A percentile compares a stretch with the other conserved stretches of the same genome.
phyloP scores from a whole-genome alignment of 2,113 vertebrate species.

The Pollimyrus isidori region DNA sequence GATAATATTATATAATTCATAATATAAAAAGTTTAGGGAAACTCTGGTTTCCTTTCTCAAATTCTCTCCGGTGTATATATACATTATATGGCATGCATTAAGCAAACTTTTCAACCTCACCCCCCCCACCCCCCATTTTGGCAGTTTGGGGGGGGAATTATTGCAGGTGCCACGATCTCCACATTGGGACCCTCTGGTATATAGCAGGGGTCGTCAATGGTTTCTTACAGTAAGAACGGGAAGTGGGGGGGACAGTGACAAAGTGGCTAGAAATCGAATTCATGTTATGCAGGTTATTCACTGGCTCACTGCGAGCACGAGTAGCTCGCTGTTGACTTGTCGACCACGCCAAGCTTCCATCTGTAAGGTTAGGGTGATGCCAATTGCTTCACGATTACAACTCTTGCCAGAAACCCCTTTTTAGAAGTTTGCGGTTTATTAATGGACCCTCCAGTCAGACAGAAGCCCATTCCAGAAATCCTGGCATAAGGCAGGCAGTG shows the following conservation, averaged over 20 bases:
- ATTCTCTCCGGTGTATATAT: background rate
- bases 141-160: background rate
- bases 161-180: background rate
- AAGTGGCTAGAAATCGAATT: background rate
- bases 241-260: background rate
- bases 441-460: background rate
- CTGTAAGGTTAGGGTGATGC: background rate
- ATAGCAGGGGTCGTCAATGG: too few relatives aligned
- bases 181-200: background rate
- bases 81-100: background rate
- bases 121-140: background rate
- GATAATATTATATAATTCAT: background rate
- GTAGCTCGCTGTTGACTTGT: background rate
- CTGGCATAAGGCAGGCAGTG: background rate
- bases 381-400: background rate
- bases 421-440: background rate
- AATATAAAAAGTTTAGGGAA: background rate
- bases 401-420: background rate
- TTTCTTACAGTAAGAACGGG: background rate
- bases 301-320: background rate
- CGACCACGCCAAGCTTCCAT: background rate
- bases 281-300: background rate
- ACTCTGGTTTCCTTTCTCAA: background rate
- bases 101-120: background rate
- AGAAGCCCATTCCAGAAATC: background rate